These are phyloP conservation scores for Chiloscyllium plagiosum DNA, from an alignment of 2,113 vertebrate genomes.

Conservation along the genomic window DNA sequence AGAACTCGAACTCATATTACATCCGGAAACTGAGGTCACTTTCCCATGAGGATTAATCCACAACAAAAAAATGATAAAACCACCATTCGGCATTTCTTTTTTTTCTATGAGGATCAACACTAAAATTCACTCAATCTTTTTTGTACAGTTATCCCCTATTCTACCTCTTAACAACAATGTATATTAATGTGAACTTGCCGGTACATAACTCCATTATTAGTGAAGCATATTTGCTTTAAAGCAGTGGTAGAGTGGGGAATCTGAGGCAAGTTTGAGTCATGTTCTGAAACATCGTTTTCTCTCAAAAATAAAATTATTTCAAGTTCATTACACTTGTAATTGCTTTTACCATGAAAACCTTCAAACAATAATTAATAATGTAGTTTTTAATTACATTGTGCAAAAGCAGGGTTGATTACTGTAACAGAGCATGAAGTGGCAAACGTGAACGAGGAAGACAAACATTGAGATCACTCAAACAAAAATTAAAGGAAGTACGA, in stretches of 20 bases:
- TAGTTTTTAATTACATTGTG: neutral
- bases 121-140: neutral
- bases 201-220: neutral
- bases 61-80: constrained; percentile 12
- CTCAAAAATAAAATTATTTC: neutral
- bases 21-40: constrained; percentile 38
- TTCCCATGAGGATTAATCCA: constrained; percentile 38
- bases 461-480: too few species aligned
- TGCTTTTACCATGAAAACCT: too few species aligned
- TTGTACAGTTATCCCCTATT: too few species aligned
- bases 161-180: neutral
- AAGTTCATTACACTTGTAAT: neutral
- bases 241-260: neutral
- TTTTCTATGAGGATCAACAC: neutral
- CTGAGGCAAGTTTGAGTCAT: neutral
- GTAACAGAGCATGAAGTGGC: too few species aligned
- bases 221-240: neutral
- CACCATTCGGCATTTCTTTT: neutral
- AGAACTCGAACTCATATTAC: constrained; percentile 40
- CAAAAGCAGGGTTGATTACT: neutral
- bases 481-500: neutral
- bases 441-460: too few species aligned
- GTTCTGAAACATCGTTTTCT: neutral
- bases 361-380: neutral
- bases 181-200: neutral